phyloP scores from a whole-genome alignment of 2,888 invertebrate species.

The Heliconius erato region DNA sequence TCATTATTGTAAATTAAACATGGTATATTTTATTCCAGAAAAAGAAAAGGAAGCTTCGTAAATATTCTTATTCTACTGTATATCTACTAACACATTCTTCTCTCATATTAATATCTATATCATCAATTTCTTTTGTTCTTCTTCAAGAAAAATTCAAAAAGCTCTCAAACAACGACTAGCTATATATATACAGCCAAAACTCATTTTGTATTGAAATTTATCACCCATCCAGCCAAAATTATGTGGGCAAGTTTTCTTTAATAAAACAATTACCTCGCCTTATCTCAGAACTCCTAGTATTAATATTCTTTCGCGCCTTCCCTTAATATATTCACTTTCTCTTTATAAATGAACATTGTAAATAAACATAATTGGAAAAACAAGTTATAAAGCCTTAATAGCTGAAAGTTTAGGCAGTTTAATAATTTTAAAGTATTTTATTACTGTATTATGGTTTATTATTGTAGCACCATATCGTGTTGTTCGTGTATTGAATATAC shows the following conservation, averaged over 20 bases:
- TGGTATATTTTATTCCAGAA: no score
- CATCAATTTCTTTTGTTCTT: not conserved
- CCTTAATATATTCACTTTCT: conserved; percentile 57
- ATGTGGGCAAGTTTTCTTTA: conserved; percentile 49
- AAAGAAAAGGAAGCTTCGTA: no score
- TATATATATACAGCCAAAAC: conserved; percentile 10
- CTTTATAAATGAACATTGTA: conserved; percentile 57
- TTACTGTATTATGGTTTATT: conserved; percentile 17
- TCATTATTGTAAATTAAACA: no score
- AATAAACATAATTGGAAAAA: conserved; percentile 56
- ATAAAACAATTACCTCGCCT: conserved; percentile 55
- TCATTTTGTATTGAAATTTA: conserved; percentile 39
- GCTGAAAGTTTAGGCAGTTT: conserved; percentile 45
- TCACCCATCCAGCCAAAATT: conserved; percentile 39
- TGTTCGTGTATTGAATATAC: not conserved
- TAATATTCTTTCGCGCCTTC: conserved; percentile 53
- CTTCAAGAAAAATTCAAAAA: not conserved
- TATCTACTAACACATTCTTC: no score
- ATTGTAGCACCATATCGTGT: not conserved
- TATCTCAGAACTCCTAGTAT: conserved; percentile 54
- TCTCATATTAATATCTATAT: not conserved
- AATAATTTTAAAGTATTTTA: conserved; percentile 47
- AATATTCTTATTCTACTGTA: no score
- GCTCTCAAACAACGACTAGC: not conserved
- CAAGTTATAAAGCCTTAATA: conserved; percentile 52